Conservation (phyloP, 92 coral and sea anemone genomes). For the Palythoa caribaeorum region DNA sequence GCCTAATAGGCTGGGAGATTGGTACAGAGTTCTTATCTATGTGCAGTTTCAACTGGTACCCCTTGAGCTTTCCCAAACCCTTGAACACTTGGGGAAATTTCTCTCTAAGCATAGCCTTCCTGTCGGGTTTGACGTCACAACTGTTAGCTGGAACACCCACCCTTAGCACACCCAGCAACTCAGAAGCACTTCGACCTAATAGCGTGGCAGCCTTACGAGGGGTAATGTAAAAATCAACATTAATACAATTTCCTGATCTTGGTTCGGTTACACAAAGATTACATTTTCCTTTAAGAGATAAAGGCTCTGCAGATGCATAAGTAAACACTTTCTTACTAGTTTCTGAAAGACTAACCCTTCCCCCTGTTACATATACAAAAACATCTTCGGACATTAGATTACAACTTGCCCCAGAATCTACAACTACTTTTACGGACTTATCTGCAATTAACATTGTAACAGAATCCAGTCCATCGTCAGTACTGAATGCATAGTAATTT, state of each 20-base stretch:
- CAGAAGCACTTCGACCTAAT: conserved; percentile 50
- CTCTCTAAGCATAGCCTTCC: conserved; percentile 25
- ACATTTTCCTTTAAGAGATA: conserved; percentile 58
- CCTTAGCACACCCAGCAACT: conserved; percentile 10
- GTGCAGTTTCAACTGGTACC: neutral
- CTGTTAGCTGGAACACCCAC: conserved; percentile 10
- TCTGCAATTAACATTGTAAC: conserved; percentile 29
- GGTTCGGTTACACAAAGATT: conserved; percentile 31
- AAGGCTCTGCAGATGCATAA: conserved; percentile 46
- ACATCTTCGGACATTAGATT: conserved; percentile 20
- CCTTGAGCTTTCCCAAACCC: conserved; percentile 33
- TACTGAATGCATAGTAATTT: conserved; percentile 43
- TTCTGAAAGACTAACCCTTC: conserved; percentile 18
- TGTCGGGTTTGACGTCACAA: conserved; percentile 21
- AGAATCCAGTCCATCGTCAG: conserved; percentile 43
- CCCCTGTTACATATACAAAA: conserved; percentile 6
- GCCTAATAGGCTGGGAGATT: neutral
- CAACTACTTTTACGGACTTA: conserved; percentile 25
- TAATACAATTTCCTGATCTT: conserved; percentile 46
- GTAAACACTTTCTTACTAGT: conserved; percentile 51
- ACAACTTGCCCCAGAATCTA: conserved; percentile 16
- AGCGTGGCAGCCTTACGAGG: conserved; percentile 51
- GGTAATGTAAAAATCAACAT: conserved; percentile 51
- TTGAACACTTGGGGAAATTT: conserved; percentile 47
- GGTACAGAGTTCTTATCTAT: neutral